These are phyloP conservation scores for Melieria crassipennis DNA, from an alignment of 2,888 invertebrate species.

Conservation along the genomic window DNA sequence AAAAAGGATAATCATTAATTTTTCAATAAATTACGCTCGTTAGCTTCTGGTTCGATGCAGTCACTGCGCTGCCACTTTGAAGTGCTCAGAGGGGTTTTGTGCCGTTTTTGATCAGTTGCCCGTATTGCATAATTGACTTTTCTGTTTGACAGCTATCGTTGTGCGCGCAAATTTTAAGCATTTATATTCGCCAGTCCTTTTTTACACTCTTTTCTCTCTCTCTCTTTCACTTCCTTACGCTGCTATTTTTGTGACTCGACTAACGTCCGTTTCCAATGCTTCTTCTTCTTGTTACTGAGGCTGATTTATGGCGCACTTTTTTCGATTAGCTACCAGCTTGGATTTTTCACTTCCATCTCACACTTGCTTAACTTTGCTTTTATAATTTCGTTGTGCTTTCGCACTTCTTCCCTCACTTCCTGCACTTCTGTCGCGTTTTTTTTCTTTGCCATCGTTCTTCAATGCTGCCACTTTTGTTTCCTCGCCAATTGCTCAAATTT, in stretches of 20 bases:
- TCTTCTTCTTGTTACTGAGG: constrained; percentile 13
- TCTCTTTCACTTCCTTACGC: not conserved
- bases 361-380: not conserved
- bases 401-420: not conserved
- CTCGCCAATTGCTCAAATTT: too few relatives aligned
- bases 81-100: too few relatives aligned
- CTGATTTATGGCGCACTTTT: constrained; percentile 28
- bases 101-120: too few relatives aligned
- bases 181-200: not conserved
- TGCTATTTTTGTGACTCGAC: not conserved
- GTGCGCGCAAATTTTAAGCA: too few relatives aligned
- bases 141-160: too few relatives aligned
- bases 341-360: not conserved
- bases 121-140: too few relatives aligned
- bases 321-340: constrained; percentile 30
- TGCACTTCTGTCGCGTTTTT: not conserved
- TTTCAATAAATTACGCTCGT: too few relatives aligned
- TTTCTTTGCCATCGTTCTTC: not conserved
- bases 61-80: too few relatives aligned
- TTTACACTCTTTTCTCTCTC: not conserved
- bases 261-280: constrained; percentile 8
- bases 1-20: too few relatives aligned
- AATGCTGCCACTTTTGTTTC: constrained; percentile 8
- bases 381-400: not conserved
- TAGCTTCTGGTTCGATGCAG: too few relatives aligned